Conservation (phyloP, 2,113 vertebrate genomes). For the Pelobates fuscus region DNA sequence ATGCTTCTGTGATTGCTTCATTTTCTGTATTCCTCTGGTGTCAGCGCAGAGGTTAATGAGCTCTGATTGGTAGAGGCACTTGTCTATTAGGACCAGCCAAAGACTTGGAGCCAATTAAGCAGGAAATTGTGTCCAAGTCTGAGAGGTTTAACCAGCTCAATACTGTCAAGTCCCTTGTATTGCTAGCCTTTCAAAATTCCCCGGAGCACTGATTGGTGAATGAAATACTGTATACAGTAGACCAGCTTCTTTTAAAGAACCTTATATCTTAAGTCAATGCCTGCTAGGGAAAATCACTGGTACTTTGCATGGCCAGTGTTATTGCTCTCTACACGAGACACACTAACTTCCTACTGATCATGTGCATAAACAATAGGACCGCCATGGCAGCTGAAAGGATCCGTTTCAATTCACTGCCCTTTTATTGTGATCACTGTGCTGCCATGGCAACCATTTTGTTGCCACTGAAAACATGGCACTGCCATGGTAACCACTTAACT, state of each 20-base stretch:
- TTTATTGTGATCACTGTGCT: constrained; percentile 42
- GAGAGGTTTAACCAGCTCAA: constrained; percentile 36
- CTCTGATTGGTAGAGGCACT: constrained; percentile 49
- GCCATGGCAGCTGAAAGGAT: constrained; percentile 11
- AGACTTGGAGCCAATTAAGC: constrained; percentile 31
- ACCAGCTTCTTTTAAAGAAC: not conserved
- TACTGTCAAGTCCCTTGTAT: not conserved
- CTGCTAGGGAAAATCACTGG: constrained; percentile 8
- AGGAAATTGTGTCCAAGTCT: constrained; percentile 23
- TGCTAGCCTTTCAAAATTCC: not conserved
- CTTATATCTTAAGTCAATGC: not conserved
- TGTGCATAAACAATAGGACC: constrained; percentile 23
- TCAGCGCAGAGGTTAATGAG: constrained; percentile 44
- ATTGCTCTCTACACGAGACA: not conserved
- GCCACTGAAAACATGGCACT: constrained; percentile 39
- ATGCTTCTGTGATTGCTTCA: constrained; percentile 46
- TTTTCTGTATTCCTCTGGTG: constrained; percentile 41
- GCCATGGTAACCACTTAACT: constrained; percentile 44
- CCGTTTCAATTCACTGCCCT: constrained; percentile 27
- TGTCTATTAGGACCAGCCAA: constrained; percentile 44
- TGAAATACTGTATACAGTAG: not conserved
- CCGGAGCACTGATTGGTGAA: not conserved
- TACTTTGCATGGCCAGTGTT: not conserved
- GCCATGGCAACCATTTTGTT: constrained; percentile 46
- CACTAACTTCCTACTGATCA: constrained; percentile 9